Percentiles rank a stretch among this genome's conserved stretches.
These are phyloP conservation scores for Aegithalos caudatus DNA, from an alignment of 2,113 vertebrate species.

Conservation along the genomic window DNA sequence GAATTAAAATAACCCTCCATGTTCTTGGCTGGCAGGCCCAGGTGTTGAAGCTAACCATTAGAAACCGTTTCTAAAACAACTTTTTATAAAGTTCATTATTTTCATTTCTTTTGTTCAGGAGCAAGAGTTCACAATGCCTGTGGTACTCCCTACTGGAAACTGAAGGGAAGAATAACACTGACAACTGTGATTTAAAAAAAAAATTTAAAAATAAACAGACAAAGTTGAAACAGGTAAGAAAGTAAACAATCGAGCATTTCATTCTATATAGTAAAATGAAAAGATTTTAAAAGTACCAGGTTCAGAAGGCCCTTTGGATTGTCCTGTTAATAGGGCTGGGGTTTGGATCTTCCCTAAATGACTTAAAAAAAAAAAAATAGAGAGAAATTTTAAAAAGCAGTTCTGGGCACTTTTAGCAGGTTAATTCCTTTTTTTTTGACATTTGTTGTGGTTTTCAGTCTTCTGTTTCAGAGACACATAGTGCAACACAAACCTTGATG, in stretches of 20 bases:
- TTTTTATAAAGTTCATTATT: not conserved
- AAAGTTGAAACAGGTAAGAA: not conserved
- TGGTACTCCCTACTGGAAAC: not conserved
- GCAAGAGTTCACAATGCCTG: not conserved
- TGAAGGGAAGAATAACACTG: not conserved
- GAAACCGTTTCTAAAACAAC: not conserved
- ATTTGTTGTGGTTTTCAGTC: not conserved
- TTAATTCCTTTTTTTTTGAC: not conserved
- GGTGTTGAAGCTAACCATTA: not conserved
- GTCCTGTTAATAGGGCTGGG: not conserved
- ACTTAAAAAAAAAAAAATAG: not conserved
- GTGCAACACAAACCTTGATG: not conserved
- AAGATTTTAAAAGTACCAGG: not conserved
- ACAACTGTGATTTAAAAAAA: not conserved
- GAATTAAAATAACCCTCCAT: not conserved
- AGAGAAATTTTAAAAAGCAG: not conserved
- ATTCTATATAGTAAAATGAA: not conserved
- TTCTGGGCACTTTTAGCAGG: not conserved
- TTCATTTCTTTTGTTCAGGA: not conserved
- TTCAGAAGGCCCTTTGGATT: not conserved
- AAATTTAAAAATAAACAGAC: fast-evolving
- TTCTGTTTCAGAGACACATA: not conserved
- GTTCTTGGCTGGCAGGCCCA: not conserved
- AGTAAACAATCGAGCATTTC: not conserved
- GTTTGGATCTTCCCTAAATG: not conserved